Evolutionary conservation across 2,888 invertebrate genomes (phyloP), one percentile per base, ranked within the genome.

Genomic region (Ernsta delagoae): DNA sequence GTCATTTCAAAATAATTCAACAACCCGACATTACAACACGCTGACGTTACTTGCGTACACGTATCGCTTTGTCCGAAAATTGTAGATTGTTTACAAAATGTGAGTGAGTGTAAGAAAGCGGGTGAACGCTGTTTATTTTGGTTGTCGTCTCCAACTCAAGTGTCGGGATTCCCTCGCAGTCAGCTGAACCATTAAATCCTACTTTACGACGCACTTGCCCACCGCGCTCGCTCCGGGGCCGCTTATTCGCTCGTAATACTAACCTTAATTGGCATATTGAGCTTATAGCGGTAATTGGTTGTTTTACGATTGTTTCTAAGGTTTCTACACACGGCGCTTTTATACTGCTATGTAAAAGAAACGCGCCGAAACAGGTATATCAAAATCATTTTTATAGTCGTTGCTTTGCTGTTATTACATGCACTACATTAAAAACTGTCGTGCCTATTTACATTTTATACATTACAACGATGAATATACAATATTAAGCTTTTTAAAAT

Each of bases 241-340:
- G 83, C 84, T 89, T 85, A 87, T 82, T 82, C 84, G 86, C 82
- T 84, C 84, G 87, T 86, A 83, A 86, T 80, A 85, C 85, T 86
- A 83, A 87, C 86, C 86, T 86, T 91, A 91, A 92, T 91, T 91
- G 91, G 85, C 82, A 81, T 87, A 90, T 91, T 88, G 86, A 90
- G 88, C 90, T 91, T 88, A 90, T 85, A 79, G 79, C 77, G 75
- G 82, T 88, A 86, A 87, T 85, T 82, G 81, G 77, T 80, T 82
- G 82, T 85, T 85, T 84, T 85, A 84, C 80, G 77, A 80, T 78
- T 75, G 75, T 79, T 79, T 68, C 56, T 68, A 57, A 68, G 67
- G 67, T 5, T 48, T 56, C 48, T 8, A 57, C 61, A 62, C 56
- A 39, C 11, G 31, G 48, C 11, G 53, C n/a, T 61, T 45, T 2